Evolutionary conservation across 2,113 vertebrate species (phyloP).

Genomic region (Circaetus gallicus): DNA sequence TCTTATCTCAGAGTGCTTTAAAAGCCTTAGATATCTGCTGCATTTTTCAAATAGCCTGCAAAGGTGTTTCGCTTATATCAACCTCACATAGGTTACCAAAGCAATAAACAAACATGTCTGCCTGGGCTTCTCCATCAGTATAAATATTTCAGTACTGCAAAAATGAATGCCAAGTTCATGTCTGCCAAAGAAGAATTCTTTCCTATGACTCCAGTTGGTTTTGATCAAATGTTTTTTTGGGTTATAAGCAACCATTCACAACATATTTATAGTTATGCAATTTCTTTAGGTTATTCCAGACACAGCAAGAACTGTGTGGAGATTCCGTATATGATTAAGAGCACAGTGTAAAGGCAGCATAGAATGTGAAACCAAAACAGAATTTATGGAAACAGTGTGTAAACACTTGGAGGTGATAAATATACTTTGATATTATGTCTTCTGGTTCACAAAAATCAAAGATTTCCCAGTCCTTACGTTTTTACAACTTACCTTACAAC

Average conservation of each 20-base stretch:
- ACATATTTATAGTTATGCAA: background rate
- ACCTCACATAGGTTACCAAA: conserved; percentile 25
- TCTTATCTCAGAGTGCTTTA: conserved; percentile 52
- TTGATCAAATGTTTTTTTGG: background rate
- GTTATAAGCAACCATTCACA: background rate
- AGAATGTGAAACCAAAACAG: background rate
- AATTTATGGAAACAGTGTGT: background rate
- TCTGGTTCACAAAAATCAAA: background rate
- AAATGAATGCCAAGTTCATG: background rate
- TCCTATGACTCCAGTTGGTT: background rate
- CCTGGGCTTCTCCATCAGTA: conserved; percentile 1
- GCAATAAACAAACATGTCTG: background rate
- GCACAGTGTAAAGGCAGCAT: background rate
- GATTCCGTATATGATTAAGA: background rate
- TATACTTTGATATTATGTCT: background rate
- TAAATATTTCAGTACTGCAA: background rate
- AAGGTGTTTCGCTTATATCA: conserved; percentile 19
- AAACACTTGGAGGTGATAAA: background rate
- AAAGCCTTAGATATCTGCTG: conserved; percentile 18
- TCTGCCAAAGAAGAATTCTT: background rate
- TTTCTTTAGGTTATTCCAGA: background rate
- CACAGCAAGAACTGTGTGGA: background rate
- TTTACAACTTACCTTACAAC: background rate
- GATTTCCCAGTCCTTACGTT: background rate
- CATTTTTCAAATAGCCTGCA: conserved; percentile 26